Base-by-base conservation (phyloP, 92 coral and sea anemone genomes). In the Siderastrea siderea region DNA sequence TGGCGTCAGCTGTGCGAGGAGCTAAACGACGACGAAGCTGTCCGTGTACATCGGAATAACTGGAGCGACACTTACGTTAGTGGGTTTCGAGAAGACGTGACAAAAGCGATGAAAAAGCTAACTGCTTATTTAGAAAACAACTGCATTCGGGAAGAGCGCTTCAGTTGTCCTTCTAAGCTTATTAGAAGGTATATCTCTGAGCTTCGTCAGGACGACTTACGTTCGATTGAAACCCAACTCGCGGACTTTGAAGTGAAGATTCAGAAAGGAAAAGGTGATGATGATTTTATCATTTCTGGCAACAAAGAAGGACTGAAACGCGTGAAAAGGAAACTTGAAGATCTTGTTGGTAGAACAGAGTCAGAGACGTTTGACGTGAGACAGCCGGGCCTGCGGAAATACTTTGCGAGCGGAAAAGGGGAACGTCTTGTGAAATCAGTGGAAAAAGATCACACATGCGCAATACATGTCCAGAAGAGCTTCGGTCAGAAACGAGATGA, bases 321-420 rank as follows among this genome's bases (percentile, higher is more conserved):
- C 9, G 64, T 45, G 14, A 38, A 53, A 47, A 70, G 7, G 52
- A 64, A 57, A 50, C 91, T 90, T 49, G 73, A 81, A 26, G 17
- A 13, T 3, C 90, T 92, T 11, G 45, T 75, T 5, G 61, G 51
- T 11, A 55, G 47, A 3, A 82, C 69, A 7, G 84, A 6, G 45
- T 73, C 64, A 44, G 38, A 65, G 6, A 58, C 57, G 43, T 58
- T 84, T 59, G 87, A 93, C 4, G 78, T 86, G 11, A 81, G 83
- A 13, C 97, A 90, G 76, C 94, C 97, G 15, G 99, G 99, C 14
- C 69, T 94, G 4, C 74, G 57, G 17, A 91, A 91, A 19, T 89
- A 52, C 45, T 86, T 92, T 80, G 59, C 84, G 6, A 74, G 85
- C 74, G 95, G 91, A 47, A 84, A 69, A 72, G 98, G 93, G 17